phyloP scores from a whole-genome alignment of 2,888 invertebrate genomes.

The Tethea ocularis region DNA sequence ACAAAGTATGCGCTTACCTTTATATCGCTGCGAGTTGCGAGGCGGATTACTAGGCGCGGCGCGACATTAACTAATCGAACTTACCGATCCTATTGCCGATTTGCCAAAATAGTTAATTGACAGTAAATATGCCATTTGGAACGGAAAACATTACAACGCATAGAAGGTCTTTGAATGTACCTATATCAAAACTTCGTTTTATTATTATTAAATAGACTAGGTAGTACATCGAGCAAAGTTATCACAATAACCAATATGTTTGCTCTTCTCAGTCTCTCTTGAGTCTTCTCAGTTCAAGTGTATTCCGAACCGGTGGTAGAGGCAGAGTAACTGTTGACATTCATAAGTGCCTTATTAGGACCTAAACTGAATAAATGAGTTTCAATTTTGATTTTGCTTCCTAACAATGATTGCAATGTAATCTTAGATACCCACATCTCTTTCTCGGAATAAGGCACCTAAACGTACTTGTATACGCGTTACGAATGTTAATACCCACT shows the following conservation, averaged over 20 bases:
- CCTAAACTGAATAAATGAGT: too few relatives aligned
- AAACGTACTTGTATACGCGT: constrained; percentile 37
- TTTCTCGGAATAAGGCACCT: constrained; percentile 27
- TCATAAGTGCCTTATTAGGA: too few relatives aligned
- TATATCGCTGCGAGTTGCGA: too few relatives aligned
- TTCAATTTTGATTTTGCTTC: too few relatives aligned
- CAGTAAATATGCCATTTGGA: neutral
- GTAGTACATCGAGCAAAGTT: neutral
- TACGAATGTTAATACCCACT: constrained; percentile 56
- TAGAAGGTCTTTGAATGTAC: too few relatives aligned
- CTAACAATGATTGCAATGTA: constrained; percentile 20
- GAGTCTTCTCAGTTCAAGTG: too few relatives aligned
- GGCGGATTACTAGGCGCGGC: neutral
- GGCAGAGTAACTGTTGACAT: too few relatives aligned
- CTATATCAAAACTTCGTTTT: too few relatives aligned
- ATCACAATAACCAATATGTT: neutral
- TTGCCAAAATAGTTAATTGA: neutral
- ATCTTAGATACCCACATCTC: constrained; percentile 15
- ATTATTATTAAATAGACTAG: too few relatives aligned
- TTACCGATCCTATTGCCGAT: neutral
- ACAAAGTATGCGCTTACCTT: too few relatives aligned
- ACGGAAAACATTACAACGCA: neutral
- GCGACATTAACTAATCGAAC: constrained; percentile 8
- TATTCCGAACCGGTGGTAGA: too few relatives aligned
- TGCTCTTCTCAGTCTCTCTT: too few relatives aligned